Percentiles rank a stretch among this genome's conserved stretches.
Conservation (phyloP, 2,797 vertebrate genomes). For the Malacoctenus gilli region DNA sequence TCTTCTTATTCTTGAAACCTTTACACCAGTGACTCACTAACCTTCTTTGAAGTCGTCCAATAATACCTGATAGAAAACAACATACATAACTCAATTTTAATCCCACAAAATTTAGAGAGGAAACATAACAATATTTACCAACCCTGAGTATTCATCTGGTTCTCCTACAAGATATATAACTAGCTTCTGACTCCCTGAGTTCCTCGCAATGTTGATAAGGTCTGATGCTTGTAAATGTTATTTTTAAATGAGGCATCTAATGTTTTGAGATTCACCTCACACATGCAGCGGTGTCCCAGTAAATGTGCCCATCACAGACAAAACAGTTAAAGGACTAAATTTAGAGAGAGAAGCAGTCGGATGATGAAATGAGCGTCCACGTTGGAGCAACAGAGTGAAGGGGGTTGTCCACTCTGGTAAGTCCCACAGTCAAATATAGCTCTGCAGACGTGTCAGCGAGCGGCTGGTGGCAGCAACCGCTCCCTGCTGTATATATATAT, state of each 20-base stretch:
- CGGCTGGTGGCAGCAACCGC: constrained; percentile 64
- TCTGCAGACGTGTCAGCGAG: constrained; percentile 79
- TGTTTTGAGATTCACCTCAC: constrained; percentile 8
- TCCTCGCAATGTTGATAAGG: too few species aligned
- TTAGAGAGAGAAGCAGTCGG: constrained; percentile 35
- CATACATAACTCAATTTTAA: too few species aligned
- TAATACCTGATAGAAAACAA: too few species aligned
- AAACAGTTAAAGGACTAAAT: constrained; percentile 34
- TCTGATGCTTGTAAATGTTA: too few species aligned
- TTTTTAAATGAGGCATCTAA: not conserved
- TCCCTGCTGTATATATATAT: constrained; percentile 56
- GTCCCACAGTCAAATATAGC: constrained; percentile 79
- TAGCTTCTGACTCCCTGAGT: too few species aligned
- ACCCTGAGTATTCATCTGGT: too few species aligned
- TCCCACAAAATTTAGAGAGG: too few species aligned
- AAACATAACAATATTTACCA: too few species aligned
- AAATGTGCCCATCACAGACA: constrained; percentile 12
- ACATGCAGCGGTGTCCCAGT: not conserved
- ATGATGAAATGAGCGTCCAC: constrained; percentile 62
- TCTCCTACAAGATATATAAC: too few species aligned
- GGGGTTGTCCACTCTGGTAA: constrained; percentile 73
- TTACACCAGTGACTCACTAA: too few species aligned
- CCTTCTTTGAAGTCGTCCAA: too few species aligned
- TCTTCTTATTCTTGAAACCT: too few species aligned
- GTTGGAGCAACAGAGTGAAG: constrained; percentile 48